Base-by-base conservation (phyloP, 1,140 invertebrate species). In the Bradynema listronoti region DNA sequence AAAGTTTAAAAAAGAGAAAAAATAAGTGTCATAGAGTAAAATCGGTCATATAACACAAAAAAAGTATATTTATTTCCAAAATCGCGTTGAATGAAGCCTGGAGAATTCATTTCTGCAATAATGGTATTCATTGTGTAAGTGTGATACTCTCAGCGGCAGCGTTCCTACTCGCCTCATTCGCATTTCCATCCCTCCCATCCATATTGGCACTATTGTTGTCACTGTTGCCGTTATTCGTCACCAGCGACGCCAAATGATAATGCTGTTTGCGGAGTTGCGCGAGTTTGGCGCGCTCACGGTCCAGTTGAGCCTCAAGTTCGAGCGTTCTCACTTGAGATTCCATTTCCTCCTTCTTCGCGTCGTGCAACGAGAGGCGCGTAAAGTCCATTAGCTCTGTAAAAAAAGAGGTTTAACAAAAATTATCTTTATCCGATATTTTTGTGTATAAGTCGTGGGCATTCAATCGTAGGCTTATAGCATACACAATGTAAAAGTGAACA, bases 341-440 rank as follows among this genome's bases (percentile, higher is more conserved):
- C 88, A 96, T 94, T 83, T 96, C 92, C 65, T 90, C 80, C 45
- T 87, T 85, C 78, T 97, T 94, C 0, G 92, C 88, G 79, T 94
- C 89, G 77, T 95, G 92, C 51, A 96, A 82, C 51, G 87, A 87
- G 52, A 98, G 78, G 65, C 87, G 86, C 2, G 86, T 85, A 70
- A 95, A 87, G 80, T 97, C 91, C 64, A 94, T 82, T 59, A 90
- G 87, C 68, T 89, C 90, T 88, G 80, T 25, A 54, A 33, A 58
- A n/a, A n/a, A n/a, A n/a, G 30, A 50, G 16, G 24, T 24, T 3
- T n/a, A 55, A 11, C 30, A 56, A 19, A 27, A 27, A 7, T 56
- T 27, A 39, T 39, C 36, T 11, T 11, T 39, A 19, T 39, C 36
- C 11, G 19, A 11, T 39, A 39, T 39, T 39, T 11, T 19, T 39